Conservation (phyloP, 1,140 invertebrate species). For the Pentalonia nigronervosa region DNA sequence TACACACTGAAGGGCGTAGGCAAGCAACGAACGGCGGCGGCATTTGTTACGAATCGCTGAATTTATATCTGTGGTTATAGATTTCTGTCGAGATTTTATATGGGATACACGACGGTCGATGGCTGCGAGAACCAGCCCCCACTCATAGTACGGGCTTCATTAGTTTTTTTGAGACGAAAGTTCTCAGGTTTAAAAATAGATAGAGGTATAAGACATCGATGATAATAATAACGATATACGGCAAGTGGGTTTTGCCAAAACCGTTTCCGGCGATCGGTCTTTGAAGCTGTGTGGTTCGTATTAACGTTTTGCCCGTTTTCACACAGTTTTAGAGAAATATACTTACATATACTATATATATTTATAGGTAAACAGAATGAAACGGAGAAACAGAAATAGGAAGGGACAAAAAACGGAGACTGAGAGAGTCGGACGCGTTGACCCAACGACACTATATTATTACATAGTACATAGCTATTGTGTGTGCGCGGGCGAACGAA, state of each 20-base stretch:
- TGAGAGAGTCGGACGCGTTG: neutral
- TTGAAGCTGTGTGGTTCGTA: neutral
- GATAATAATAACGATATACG: too few relatives aligned
- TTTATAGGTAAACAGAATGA: too few relatives aligned
- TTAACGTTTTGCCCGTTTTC: neutral
- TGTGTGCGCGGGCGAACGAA: neutral
- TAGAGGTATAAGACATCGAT: too few relatives aligned
- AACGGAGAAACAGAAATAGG: too few relatives aligned
- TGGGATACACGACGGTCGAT: neutral
- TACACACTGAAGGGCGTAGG: neutral
- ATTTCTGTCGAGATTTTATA: neutral
- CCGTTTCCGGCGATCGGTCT: neutral
- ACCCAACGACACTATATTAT: neutral
- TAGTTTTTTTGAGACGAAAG: neutral
- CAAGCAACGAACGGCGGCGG: neutral
- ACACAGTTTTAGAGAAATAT: neutral
- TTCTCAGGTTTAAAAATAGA: neutral
- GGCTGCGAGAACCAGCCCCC: neutral
- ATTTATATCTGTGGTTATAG: conserved; percentile 27
- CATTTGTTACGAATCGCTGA: conserved; percentile 48
- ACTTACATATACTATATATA: too few relatives aligned
- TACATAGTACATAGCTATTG: neutral
- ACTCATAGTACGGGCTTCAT: neutral
- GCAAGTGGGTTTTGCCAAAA: too few relatives aligned
- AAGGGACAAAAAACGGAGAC: neutral